Percentiles rank a stretch among this genome's conserved stretches.
phyloP scores from a whole-genome alignment of 2,888 invertebrate species.

The Chaetogeoica ovagalla region DNA sequence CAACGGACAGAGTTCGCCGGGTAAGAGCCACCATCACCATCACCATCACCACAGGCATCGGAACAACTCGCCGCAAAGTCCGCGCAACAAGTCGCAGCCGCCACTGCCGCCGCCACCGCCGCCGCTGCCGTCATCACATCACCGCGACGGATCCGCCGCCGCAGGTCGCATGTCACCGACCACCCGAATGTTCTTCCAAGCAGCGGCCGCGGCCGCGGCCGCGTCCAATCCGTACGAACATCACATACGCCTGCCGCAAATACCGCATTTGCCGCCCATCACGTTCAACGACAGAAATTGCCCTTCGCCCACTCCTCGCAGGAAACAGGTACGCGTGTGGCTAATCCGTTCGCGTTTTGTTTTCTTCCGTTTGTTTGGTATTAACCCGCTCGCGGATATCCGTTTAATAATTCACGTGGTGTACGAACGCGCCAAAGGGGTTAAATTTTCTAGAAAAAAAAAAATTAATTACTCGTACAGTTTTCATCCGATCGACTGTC shows the following conservation, averaged over 20 bases:
- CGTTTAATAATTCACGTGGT: no score
- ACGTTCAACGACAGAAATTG: conserved; percentile 64
- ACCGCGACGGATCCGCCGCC: conserved; percentile 51
- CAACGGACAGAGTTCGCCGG: conserved; percentile 25
- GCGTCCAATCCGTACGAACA: conserved; percentile 60
- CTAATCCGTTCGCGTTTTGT: not conserved
- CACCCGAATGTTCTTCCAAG: conserved; percentile 50
- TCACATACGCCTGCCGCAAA: conserved; percentile 57
- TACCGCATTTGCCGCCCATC: conserved; percentile 62
- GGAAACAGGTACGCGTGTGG: conserved; percentile 66
- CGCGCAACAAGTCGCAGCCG: conserved; percentile 42
- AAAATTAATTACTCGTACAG: no score
- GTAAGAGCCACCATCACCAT: conserved; percentile 16
- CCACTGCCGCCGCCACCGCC: conserved; percentile 30
- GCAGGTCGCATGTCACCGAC: conserved; percentile 48
- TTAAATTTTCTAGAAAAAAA: no score
- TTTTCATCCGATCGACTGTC: not conserved
- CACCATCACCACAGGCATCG: conserved; percentile 51
- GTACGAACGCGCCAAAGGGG: not conserved
- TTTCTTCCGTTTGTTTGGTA: not conserved
- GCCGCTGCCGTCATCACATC: conserved; percentile 53
- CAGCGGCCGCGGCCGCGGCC: conserved; percentile 43
- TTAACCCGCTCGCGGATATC: no score
- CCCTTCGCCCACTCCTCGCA: conserved; percentile 77
- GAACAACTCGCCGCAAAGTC: conserved; percentile 40